A percentile compares a stretch with the other conserved stretches of the same genome.
phyloP scores from a whole-genome alignment of 2,797 vertebrate species.

The Melanotaenia boesemani region DNA sequence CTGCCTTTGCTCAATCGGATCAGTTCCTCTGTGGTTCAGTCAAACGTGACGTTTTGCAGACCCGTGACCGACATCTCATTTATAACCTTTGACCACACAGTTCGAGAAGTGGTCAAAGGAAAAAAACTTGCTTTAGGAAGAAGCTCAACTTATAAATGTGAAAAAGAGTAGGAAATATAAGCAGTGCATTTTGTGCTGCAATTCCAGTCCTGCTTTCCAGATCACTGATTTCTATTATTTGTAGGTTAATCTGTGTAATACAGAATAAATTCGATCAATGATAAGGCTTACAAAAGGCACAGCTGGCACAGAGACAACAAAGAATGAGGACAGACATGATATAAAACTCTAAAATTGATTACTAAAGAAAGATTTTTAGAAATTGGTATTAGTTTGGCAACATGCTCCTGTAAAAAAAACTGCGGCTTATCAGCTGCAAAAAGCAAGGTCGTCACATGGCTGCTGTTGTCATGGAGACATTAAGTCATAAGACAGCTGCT shows the following conservation, averaged over 20 bases:
- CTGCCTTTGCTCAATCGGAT: background rate
- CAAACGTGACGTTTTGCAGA: background rate
- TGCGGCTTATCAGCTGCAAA: conserved; percentile 11
- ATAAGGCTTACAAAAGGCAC: too few relatives aligned
- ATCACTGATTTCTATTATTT: background rate
- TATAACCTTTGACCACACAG: background rate
- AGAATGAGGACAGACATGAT: too few relatives aligned
- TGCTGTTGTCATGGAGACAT: too few relatives aligned
- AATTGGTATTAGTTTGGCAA: too few relatives aligned
- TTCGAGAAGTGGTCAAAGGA: background rate
- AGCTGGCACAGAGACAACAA: too few relatives aligned
- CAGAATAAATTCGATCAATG: background rate
- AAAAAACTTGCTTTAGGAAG: background rate
- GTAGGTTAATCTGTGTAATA: background rate
- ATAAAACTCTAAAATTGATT: too few relatives aligned
- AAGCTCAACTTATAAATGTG: too few relatives aligned
- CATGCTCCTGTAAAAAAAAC: background rate
- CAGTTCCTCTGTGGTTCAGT: background rate
- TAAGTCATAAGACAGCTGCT: too few relatives aligned
- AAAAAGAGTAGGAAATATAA: background rate
- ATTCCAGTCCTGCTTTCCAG: background rate
- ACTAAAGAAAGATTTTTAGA: too few relatives aligned
- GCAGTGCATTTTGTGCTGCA: background rate
- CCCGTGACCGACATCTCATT: background rate
- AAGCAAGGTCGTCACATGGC: background rate